Conservation (phyloP, 2,797 vertebrate species). For the Todus mexicanus region DNA sequence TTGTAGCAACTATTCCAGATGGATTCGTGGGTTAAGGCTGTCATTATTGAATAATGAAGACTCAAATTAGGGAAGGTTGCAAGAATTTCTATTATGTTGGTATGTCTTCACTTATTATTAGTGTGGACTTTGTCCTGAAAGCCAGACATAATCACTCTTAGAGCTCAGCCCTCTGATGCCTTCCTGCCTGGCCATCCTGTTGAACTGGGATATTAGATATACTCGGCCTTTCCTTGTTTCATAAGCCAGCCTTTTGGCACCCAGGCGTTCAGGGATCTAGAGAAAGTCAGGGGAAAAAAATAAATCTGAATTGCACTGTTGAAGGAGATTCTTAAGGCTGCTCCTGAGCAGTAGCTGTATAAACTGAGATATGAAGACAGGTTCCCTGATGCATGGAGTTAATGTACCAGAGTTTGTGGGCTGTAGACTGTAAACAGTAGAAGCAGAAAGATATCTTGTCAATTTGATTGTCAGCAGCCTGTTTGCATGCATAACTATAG, state of each 20-base stretch:
- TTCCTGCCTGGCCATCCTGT: background rate
- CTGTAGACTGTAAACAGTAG: background rate
- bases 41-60: background rate
- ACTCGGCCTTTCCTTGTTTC: background rate
- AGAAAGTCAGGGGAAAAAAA: background rate
- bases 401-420: background rate
- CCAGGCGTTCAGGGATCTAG: background rate
- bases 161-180: background rate
- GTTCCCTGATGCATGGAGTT: background rate
- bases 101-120: background rate
- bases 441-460: background rate
- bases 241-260: background rate
- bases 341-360: background rate
- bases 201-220: background rate
- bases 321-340: background rate
- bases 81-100: background rate
- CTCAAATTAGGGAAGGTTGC: background rate
- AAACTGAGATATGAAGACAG: background rate
- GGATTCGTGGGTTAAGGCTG: background rate
- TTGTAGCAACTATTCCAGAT: background rate
- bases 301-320: background rate
- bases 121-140: background rate
- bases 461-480: conserved; percentile 10
- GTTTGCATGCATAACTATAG: background rate
- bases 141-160: background rate